Base-by-base conservation (phyloP, 2,797 vertebrate species). In the Kryptopterus vitreolus region DNA sequence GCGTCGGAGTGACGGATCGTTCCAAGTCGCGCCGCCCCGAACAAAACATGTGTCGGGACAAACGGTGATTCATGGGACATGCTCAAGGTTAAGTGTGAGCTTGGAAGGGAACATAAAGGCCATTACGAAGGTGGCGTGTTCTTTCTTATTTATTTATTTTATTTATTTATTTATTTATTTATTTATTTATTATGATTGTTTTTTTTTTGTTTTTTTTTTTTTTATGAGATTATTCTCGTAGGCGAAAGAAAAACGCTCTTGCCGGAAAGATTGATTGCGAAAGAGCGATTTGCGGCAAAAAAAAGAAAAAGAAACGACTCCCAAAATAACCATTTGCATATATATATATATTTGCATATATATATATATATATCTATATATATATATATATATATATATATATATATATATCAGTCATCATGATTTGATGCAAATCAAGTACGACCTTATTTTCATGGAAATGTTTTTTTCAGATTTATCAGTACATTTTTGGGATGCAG, bases 321-420 rank as follows among this genome's bases (percentile, higher is more conserved):
- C 12, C 31, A 87, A 89, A 90, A 81, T 89, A 88, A 89, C 66
- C 68, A 92, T 91, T 91, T 88, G 87, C 90, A 92, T 91, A 91
- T 88, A 88, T 86, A 53, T 53, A 71, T n/a, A n/a, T n/a, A 92
- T 91, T 91, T 88, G 87, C 10, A 92, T 91, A 91, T 88, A 88
- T 86, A 33, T 55, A 55, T 35, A 57, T 13, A 57, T 35, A 73
- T 35, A n/a, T n/a, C 52, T 43, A 92, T 91, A 91, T 88, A 88
- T 86, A 33, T 55, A 55, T 35, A 57, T 13, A 57, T 35, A 73
- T 35, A n/a, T 43, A 92, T 91, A 91, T 88, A 88, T 86, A 33
- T 55, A 55, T 35, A 57, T 13, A 57, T 35, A 73, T 35, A n/a
- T n/a, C 52, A 57, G 70, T 12, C 52, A 10, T 24, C 52, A 38